Base-by-base conservation (phyloP, 2,797 vertebrate species). In the Anabas testudineus region DNA sequence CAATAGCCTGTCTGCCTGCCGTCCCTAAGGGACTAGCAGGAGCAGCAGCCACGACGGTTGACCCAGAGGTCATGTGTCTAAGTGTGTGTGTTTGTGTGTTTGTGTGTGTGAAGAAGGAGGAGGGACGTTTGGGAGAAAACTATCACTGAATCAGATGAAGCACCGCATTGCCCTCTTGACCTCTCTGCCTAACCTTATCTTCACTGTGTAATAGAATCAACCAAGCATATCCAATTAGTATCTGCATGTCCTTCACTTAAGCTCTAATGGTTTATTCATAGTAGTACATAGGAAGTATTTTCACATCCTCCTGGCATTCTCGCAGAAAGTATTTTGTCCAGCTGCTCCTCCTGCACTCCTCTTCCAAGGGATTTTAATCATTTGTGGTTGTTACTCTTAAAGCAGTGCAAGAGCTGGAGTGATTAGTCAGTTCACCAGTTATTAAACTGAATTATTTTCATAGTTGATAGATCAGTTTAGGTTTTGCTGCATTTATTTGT, bases 1-100 rank as follows among this genome's bases (percentile, higher is more conserved):
- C 94, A 94, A 94, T 95, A 93, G 91, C 88, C 85, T 88, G 88
- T 90, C 90, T 74, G 49, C 78, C 83, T 49, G 24, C 62, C 7
- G 52, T 72, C 85, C 85, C 88, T 34, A 49, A 64, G 86, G 86
- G 84, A 82, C 45, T 15, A 32, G 74, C 68, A 75, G 65, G 71
- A 78, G 72, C 76, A 86, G 84, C 74, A 86, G 82, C 74, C 85
- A 69, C 41, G 57, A 74, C 81, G 81, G 81, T 84, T 91, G 89
- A 91, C 89, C 91, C 78, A 45, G 54, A 62, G 82, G 88, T 87
- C 70, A 2, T 52, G 67, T 67, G 34, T 70, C 9, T 77, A 32
- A 51, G 61, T 70, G 60, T 59, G 55, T 77, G 56, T 65, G 63
- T 54, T 57, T 46, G 66, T 60, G 62, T 76, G 68, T 48, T 41